Evolutionary conservation across 2,888 invertebrate genomes (phyloP).

Genomic region (Cataglyphis altisquamis): DNA sequence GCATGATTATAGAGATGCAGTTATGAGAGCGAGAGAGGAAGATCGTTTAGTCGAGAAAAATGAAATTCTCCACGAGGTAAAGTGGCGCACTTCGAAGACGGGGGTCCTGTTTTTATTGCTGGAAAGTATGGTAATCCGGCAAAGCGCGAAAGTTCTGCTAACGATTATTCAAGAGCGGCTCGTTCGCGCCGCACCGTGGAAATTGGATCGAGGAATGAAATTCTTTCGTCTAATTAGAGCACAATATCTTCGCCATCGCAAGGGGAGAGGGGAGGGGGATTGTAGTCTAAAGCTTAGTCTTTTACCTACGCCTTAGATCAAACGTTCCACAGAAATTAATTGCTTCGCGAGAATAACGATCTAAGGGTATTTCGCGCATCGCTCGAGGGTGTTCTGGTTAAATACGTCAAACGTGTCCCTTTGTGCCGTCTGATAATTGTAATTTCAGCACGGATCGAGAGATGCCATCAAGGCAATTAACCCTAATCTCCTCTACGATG

Average conservation of each 20-base stretch:
- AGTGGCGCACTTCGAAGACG: conserved; percentile 48
- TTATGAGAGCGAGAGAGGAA: conserved; percentile 53
- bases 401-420: conserved; percentile 47
- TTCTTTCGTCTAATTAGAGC: conserved; percentile 73
- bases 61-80: conserved; percentile 58
- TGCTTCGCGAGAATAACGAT: conserved; percentile 58
- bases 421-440: conserved; percentile 51
- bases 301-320: conserved; percentile 53
- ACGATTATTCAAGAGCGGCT: conserved; percentile 70
- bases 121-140: conserved; percentile 71
- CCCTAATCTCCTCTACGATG: background rate
- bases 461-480: conserved; percentile 17
- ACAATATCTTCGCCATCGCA: conserved; percentile 63
- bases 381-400: conserved; percentile 50
- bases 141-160: conserved; percentile 74
- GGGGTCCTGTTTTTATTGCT: conserved; percentile 64
- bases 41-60: conserved; percentile 69
- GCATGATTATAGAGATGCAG: conserved; percentile 70
- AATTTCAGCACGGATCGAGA: conserved; percentile 31
- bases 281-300: conserved; percentile 46
- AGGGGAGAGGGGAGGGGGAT: conserved; percentile 13
- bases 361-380: conserved; percentile 49
- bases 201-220: conserved; percentile 71
- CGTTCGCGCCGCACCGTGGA: conserved; percentile 60
- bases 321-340: conserved; percentile 71